Evolutionary conservation across 2,113 vertebrate genomes (phyloP).

Genomic region (Pygathrix nemaeus): DNA sequence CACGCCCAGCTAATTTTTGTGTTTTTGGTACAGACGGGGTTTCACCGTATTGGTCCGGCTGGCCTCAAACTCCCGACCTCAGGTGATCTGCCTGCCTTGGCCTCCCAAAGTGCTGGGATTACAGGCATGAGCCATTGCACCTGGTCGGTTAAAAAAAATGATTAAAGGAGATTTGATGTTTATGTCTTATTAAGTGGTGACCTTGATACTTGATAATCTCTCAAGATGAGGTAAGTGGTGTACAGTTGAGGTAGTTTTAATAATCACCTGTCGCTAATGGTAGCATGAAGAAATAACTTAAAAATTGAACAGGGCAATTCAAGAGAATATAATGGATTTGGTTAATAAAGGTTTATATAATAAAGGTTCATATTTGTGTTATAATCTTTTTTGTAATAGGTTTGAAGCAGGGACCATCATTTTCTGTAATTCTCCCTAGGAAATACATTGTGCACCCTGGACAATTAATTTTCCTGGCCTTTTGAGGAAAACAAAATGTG

Average conservation of each 20-base stretch:
- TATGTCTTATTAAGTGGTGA: background rate
- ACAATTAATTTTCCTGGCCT: conserved; percentile 54
- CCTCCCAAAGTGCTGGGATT: too few species aligned
- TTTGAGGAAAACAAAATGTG: conserved; percentile 34
- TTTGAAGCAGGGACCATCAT: background rate
- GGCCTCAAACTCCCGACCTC: too few species aligned
- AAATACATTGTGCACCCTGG: background rate
- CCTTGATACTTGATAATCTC: conserved; percentile 21
- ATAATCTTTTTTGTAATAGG: background rate
- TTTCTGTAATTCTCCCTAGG: background rate
- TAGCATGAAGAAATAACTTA: background rate
- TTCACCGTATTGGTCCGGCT: too few species aligned
- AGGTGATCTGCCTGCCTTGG: too few species aligned
- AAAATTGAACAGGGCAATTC: background rate
- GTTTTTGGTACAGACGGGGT: too few species aligned
- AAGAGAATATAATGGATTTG: background rate
- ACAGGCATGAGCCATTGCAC: too few species aligned
- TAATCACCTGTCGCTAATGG: background rate
- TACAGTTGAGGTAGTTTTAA: background rate
- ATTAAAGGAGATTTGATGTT: conserved; percentile 16
- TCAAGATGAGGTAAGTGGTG: background rate
- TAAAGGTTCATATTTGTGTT: background rate
- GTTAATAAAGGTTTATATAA: background rate
- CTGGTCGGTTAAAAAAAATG: background rate
- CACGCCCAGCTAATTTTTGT: too few species aligned